phyloP scores from a whole-genome alignment of 2,888 invertebrate genomes.

The Limnephilus rhombicus region DNA sequence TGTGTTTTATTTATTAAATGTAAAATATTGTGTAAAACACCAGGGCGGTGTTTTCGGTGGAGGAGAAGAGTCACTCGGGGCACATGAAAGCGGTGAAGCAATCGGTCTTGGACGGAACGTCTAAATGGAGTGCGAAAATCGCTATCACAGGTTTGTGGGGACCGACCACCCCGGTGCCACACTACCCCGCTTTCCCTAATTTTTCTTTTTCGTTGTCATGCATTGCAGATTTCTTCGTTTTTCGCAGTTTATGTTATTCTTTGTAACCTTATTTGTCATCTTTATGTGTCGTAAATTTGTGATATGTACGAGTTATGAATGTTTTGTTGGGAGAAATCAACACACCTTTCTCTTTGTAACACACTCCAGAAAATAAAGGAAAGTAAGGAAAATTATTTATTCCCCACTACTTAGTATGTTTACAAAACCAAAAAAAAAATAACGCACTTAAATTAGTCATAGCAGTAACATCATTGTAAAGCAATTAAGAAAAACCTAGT shows the following conservation, averaged over 20 bases:
- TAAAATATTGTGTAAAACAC: constrained; percentile 53
- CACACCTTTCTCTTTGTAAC: background rate
- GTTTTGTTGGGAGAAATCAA: constrained; percentile 10
- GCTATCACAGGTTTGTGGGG: constrained; percentile 98
- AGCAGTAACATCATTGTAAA: too few species aligned
- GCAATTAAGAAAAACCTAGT: too few species aligned
- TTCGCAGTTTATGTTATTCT: constrained; percentile 48
- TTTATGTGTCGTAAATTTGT: constrained; percentile 46
- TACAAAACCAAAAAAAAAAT: too few species aligned
- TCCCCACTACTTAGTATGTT: too few species aligned
- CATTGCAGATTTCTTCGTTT: constrained; percentile 51
- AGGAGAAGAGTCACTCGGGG: constrained; percentile 94
- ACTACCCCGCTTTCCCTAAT: constrained; percentile 52
- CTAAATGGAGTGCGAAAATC: constrained; percentile 99
- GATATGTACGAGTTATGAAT: constrained; percentile 40
- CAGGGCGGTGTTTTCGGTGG: constrained; percentile 98
- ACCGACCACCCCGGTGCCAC: constrained; percentile 66
- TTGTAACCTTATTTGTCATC: constrained; percentile 46
- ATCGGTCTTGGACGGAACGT: constrained; percentile 98
- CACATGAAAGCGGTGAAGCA: constrained; percentile 99
- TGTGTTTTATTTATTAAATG: background rate
- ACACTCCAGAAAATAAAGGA: background rate
- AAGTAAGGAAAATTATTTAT: too few species aligned
- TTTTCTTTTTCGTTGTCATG: constrained; percentile 47
- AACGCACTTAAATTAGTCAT: too few species aligned